phyloP scores from a whole-genome alignment of 2,888 invertebrate genomes.

The Onchidella celtica region DNA sequence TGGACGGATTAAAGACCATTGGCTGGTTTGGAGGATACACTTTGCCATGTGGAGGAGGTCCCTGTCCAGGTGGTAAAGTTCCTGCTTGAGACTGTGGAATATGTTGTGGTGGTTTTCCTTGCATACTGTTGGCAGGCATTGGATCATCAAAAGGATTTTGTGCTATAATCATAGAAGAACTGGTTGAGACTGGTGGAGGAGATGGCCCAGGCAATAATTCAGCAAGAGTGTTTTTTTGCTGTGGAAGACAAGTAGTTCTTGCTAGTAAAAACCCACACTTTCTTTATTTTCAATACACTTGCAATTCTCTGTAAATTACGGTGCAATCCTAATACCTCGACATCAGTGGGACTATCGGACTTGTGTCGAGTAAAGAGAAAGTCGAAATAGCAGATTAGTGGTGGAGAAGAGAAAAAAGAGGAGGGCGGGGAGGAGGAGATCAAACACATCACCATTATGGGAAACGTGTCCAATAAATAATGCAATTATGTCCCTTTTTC shows the following conservation, averaged over 20 bases:
- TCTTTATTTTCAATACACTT: background rate
- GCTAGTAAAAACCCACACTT: background rate
- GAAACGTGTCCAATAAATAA: too few species aligned
- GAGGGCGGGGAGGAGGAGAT: too few species aligned
- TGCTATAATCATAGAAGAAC: slow-evolving; percentile 53
- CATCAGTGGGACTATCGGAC: too few species aligned
- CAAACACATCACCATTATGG: too few species aligned
- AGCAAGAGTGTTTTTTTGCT: slow-evolving; percentile 59
- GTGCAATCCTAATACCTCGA: too few species aligned
- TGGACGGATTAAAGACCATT: slow-evolving; percentile 98
- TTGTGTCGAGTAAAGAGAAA: too few species aligned
- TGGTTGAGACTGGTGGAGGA: slow-evolving; percentile 55
- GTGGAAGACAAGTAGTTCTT: background rate
- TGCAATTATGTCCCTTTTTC: too few species aligned
- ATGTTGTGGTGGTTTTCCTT: slow-evolving; percentile 39
- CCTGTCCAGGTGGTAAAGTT: slow-evolving; percentile 42
- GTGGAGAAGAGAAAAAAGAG: too few species aligned
- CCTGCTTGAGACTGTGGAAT: slow-evolving; percentile 53
- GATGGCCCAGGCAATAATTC: slow-evolving; percentile 58
- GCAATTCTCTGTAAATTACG: too few species aligned
- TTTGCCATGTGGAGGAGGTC: slow-evolving; percentile 62
- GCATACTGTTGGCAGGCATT: slow-evolving; percentile 49
- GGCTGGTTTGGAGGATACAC: slow-evolving; percentile 96
- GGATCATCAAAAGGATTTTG: slow-evolving; percentile 61
- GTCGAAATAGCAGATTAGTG: too few species aligned